phyloP scores from a whole-genome alignment of 2,113 vertebrate genomes.

The Sapajus apella region DNA sequence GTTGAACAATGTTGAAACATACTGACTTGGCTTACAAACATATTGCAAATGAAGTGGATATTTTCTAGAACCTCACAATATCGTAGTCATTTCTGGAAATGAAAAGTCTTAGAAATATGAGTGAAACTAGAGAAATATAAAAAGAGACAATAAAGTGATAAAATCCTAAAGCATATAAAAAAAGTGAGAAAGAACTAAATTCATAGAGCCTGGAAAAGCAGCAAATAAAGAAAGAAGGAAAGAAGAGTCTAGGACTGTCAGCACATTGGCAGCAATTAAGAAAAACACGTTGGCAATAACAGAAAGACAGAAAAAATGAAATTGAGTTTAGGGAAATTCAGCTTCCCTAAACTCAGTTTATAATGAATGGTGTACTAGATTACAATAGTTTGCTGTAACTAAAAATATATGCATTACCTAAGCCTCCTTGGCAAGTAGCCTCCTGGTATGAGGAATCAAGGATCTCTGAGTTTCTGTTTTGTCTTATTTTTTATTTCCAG shows the following conservation, averaged over 20 bases:
- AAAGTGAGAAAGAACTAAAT: neutral
- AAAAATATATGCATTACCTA: neutral
- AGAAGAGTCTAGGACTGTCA: neutral
- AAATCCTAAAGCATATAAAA: neutral
- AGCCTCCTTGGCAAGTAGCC: neutral
- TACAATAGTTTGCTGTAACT: neutral
- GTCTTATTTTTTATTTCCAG: neutral
- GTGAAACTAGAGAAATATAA: slow-evolving; percentile 7
- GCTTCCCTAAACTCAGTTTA: neutral
- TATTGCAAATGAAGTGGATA: neutral
- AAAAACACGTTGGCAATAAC: neutral
- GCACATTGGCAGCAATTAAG: neutral
- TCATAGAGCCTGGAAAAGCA: neutral
- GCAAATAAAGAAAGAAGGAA: neutral
- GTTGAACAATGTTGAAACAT: neutral
- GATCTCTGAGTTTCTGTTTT: neutral
- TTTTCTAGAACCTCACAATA: slow-evolving; percentile 47
- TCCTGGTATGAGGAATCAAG: neutral
- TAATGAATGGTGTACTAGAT: neutral
- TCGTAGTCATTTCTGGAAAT: slow-evolving; percentile 38
- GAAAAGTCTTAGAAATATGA: slow-evolving; percentile 7
- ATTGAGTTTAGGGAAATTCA: neutral
- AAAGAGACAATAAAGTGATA: neutral
- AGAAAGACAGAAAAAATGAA: slow-evolving; percentile 18
- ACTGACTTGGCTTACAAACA: neutral